These are phyloP conservation scores for Cyrtonyx montezumae DNA, from an alignment of 2,113 vertebrate genomes.

Conservation along the genomic window DNA sequence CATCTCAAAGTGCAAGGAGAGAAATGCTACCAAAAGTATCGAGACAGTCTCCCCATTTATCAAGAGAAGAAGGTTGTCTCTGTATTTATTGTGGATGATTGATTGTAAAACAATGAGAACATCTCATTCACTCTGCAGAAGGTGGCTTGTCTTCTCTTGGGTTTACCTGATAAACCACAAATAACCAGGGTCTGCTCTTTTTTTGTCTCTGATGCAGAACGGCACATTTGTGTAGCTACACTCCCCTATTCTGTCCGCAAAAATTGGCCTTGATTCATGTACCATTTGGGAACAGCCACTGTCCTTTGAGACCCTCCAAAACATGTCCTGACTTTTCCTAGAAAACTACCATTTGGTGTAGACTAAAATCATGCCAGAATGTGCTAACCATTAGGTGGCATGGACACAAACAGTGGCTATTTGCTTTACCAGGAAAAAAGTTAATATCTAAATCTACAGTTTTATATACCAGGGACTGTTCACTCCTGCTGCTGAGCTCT, in stretches of 20 bases:
- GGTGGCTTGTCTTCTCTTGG: neutral
- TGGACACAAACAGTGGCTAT: neutral
- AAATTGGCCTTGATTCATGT: neutral
- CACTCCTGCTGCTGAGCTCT: neutral
- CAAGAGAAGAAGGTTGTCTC: neutral
- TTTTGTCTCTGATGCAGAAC: neutral
- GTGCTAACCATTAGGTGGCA: neutral
- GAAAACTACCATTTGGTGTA: neutral
- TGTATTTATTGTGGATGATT: neutral
- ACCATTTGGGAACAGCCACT: neutral
- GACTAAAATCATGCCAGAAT: neutral
- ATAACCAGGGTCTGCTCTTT: neutral
- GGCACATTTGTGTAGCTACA: neutral
- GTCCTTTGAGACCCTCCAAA: neutral
- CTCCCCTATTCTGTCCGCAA: fast-evolving
- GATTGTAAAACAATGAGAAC: neutral
- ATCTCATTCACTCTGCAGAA: neutral
- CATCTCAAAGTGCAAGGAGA: neutral
- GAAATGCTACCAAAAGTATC: neutral
- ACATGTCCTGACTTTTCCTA: neutral
- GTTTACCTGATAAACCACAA: neutral
- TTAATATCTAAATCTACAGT: neutral
- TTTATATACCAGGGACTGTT: too few relatives aligned
- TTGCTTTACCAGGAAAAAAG: neutral
- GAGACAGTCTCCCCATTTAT: neutral